Conservation (phyloP, 2,113 vertebrate genomes). For the Tinamus guttatus region DNA sequence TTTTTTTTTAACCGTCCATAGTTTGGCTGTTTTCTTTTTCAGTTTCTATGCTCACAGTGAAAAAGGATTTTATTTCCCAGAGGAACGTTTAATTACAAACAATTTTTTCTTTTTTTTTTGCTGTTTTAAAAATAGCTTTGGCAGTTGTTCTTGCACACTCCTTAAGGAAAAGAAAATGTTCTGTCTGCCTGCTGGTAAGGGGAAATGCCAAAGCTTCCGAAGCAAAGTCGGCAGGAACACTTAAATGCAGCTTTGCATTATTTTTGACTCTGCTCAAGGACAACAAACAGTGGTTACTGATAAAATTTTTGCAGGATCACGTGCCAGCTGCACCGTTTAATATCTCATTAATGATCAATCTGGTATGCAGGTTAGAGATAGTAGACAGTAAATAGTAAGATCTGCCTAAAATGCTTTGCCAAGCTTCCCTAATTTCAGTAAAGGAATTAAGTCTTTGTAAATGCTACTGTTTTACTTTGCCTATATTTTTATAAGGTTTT, state of each 20-base stretch:
- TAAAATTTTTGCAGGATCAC: background rate
- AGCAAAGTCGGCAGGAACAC: background rate
- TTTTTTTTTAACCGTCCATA: background rate
- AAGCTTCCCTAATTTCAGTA: background rate
- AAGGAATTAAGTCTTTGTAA: background rate
- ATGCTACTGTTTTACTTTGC: background rate
- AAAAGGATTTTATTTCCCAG: background rate
- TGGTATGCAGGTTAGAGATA: background rate
- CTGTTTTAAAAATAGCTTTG: background rate
- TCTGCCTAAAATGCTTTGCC: background rate
- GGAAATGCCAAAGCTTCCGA: background rate
- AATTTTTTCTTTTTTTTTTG: too few relatives aligned
- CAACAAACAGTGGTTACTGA: slow-evolving; percentile 34
- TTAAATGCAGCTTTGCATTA: background rate
- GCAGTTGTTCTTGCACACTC: background rate
- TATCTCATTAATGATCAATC: slow-evolving; percentile 32
- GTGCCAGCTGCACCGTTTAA: slow-evolving; percentile 15
- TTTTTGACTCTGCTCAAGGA: background rate
- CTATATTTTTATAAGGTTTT: background rate
- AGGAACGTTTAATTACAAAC: background rate
- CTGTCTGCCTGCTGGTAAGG: background rate
- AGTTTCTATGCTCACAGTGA: background rate
- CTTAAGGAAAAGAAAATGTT: background rate
- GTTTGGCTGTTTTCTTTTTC: background rate
- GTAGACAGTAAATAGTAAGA: background rate